Evolutionary conservation across 2,888 invertebrate genomes (phyloP).

Genomic region (Molorchus minor): DNA sequence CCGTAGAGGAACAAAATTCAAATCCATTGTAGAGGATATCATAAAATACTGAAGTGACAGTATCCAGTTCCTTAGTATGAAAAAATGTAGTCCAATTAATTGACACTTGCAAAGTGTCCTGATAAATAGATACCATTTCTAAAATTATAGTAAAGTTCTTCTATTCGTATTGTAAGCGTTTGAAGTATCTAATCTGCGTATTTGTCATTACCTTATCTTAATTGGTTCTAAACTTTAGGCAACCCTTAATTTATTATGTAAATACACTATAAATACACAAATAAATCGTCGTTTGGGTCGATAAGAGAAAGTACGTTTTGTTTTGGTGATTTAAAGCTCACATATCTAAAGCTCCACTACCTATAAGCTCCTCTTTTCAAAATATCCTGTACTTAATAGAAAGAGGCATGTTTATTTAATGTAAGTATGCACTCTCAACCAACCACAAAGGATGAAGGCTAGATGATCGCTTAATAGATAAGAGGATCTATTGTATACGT

Average conservation of each 20-base stretch:
- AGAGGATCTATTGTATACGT: slow-evolving; percentile 13
- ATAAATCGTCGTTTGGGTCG: not conserved
- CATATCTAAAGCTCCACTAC: not conserved
- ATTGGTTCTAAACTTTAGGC: not conserved
- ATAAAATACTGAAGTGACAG: too few relatives aligned
- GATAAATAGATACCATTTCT: too few relatives aligned
- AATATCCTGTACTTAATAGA: not conserved
- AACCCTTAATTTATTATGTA: slow-evolving; percentile 5
- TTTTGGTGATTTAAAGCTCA: slow-evolving; percentile 3
- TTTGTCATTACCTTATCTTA: not conserved
- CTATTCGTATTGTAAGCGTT: too few relatives aligned
- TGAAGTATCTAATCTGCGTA: not conserved
- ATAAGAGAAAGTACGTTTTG: slow-evolving; percentile 6
- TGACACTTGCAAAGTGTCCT: too few relatives aligned
- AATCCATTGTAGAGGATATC: too few relatives aligned
- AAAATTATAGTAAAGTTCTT: too few relatives aligned
- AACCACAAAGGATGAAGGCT: slow-evolving; percentile 14
- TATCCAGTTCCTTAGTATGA: too few relatives aligned
- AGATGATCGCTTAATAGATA: slow-evolving; percentile 7
- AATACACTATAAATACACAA: not conserved
- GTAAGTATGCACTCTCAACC: slow-evolving; percentile 14
- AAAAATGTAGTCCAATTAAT: too few relatives aligned
- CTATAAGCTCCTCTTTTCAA: too few relatives aligned
- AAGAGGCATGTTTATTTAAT: slow-evolving; percentile 8
- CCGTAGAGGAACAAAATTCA: too few relatives aligned